Evolutionary conservation across 2,797 vertebrate genomes (phyloP).

Genomic region (Trachops cirrhosus): DNA sequence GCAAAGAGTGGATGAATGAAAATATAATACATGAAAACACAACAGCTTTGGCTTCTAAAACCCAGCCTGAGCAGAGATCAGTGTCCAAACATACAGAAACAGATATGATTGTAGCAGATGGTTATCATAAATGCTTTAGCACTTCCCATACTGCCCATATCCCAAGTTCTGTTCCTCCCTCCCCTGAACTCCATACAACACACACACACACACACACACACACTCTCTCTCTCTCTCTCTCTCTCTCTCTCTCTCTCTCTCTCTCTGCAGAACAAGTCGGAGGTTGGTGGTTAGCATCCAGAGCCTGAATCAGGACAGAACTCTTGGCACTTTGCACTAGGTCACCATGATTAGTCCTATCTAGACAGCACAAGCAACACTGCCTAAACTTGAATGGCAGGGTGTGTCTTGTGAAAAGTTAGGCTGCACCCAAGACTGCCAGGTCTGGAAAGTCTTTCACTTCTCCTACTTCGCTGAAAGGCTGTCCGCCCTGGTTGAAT

Average conservation of each 20-base stretch:
- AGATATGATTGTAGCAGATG: background rate
- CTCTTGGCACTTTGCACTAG: conserved; percentile 47
- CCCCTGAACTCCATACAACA: background rate
- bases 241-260: no score
- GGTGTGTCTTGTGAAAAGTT: background rate
- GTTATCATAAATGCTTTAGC: background rate
- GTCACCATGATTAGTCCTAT: background rate
- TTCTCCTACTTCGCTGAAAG: conserved; percentile 83
- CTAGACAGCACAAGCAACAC: background rate
- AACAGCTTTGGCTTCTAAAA: conserved; percentile 69
- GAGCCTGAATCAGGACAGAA: conserved; percentile 31
- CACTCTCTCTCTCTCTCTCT: no score
- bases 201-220: background rate
- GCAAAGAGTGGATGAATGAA: conserved; percentile 61
- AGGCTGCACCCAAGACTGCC: conserved; percentile 77
- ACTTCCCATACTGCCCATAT: background rate
- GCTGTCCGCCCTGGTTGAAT: conserved; percentile 83
- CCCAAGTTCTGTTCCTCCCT: background rate
- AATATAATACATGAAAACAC: conserved; percentile 27
- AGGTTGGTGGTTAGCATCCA: conserved; percentile 12
- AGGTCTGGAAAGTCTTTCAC: conserved; percentile 86
- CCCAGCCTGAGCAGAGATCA: conserved; percentile 7
- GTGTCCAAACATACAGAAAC: background rate
- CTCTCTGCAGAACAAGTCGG: conserved; percentile 11
- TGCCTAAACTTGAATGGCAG: background rate